phyloP scores from a whole-genome alignment of 2,113 vertebrate genomes.

The Protomyctophum bolini region DNA sequence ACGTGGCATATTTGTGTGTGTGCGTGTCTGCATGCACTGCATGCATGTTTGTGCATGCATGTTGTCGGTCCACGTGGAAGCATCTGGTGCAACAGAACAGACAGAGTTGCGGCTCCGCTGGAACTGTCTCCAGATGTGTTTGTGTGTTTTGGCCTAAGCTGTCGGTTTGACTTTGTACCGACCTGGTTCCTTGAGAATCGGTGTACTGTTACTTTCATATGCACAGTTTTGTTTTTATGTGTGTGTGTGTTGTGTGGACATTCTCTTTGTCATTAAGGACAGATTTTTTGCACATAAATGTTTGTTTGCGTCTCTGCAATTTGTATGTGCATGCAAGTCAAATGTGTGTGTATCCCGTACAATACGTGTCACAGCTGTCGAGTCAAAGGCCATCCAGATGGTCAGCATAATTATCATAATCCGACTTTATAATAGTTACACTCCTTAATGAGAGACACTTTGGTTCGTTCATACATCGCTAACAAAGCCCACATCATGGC shows the following conservation, averaged over 20 bases:
- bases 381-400: slow-evolving; percentile 71
- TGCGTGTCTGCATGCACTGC: background rate
- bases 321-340: background rate
- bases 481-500: slow-evolving; percentile 64
- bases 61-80: slow-evolving; percentile 64
- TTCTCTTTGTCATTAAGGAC: background rate
- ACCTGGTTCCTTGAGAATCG: slow-evolving; percentile 37
- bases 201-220: slow-evolving; percentile 21
- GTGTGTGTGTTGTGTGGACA: slow-evolving; percentile 12
- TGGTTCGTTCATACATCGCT: slow-evolving; percentile 68
- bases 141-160: slow-evolving; percentile 57
- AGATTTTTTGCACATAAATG: background rate
- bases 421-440: slow-evolving; percentile 66
- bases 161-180: slow-evolving; percentile 40
- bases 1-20: slow-evolving; percentile 34
- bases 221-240: background rate
- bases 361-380: slow-evolving; percentile 30
- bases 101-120: slow-evolving; percentile 38
- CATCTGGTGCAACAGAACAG: slow-evolving; percentile 57
- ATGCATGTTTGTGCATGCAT: slow-evolving; percentile 3
- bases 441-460: slow-evolving; percentile 68
- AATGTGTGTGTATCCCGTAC: background rate
- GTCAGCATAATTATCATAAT: slow-evolving; percentile 73
- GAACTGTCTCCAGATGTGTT: slow-evolving; percentile 74
- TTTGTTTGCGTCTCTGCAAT: background rate